Evolutionary conservation across 2,888 invertebrate genomes (phyloP).

Genomic region (Limnephilus lunatus): DNA sequence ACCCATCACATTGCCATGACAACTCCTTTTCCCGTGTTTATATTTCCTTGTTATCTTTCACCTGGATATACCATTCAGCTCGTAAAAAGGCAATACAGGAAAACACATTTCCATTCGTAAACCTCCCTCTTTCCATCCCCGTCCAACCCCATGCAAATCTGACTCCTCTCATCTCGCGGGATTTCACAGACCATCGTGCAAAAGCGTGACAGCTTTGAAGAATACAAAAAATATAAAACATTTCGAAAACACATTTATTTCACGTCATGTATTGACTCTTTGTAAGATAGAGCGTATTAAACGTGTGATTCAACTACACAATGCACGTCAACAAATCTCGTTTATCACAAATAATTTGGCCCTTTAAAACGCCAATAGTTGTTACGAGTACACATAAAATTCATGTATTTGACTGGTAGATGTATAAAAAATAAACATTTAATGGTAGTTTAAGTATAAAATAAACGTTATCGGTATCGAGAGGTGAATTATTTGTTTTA

Average conservation of each 20-base stretch:
- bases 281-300: not conserved
- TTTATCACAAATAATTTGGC: no score
- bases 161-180: not conserved
- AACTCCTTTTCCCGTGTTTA: not conserved
- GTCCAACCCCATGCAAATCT: not conserved
- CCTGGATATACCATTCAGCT: not conserved
- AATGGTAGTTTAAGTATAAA: not conserved
- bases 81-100: slow-evolving; percentile 23
- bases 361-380: no score
- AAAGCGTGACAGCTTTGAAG: slow-evolving; percentile 14
- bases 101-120: not conserved
- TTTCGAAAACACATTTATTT: not conserved
- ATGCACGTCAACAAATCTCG: no score
- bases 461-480: no score
- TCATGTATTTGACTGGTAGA: no score
- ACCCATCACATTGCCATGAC: slow-evolving; percentile 24
- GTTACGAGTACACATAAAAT: no score
- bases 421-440: no score
- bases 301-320: no score
- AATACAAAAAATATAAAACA: not conserved
- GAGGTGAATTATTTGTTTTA: no score
- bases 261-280: not conserved
- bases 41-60: slow-evolving; percentile 19
- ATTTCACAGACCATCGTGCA: slow-evolving; percentile 23
- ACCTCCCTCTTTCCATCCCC: not conserved